Evolutionary conservation across 1,140 invertebrate species (phyloP).

Genomic region (Belonocnema kinseyi): DNA sequence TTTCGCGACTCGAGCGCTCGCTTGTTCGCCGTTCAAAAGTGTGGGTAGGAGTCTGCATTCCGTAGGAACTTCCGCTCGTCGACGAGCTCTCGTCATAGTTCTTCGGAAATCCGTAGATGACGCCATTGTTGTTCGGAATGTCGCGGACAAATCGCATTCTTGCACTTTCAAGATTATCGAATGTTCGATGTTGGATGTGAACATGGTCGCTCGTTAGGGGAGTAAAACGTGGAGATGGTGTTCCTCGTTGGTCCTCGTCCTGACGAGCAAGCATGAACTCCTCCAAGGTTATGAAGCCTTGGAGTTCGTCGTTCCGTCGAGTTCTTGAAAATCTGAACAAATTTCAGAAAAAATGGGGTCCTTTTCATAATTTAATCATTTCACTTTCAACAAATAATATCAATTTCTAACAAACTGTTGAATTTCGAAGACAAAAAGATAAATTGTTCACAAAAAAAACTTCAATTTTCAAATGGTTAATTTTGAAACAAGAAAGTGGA

Average conservation of each 20-base stretch:
- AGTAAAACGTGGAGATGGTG: constrained; percentile 46
- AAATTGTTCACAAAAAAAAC: no score
- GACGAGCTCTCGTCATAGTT: constrained; percentile 49
- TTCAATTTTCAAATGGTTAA: no score
- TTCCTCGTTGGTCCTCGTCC: constrained; percentile 79
- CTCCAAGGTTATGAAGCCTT: constrained; percentile 81
- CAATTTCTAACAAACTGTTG: no score
- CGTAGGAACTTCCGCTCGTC: neutral
- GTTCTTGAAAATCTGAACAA: constrained; percentile 33
- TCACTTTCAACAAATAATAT: no score
- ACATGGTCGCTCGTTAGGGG: constrained; percentile 63
- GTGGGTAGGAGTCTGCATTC: neutral
- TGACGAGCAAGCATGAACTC: constrained; percentile 85
- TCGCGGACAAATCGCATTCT: constrained; percentile 43
- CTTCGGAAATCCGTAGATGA: constrained; percentile 54
- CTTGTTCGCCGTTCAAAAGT: neutral
- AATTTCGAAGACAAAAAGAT: no score
- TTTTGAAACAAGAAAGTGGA: no score
- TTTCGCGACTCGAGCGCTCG: neutral
- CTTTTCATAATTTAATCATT: no score
- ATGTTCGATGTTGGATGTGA: constrained; percentile 56
- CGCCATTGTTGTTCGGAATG: constrained; percentile 48
- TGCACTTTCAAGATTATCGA: constrained; percentile 46
- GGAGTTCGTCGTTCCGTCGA: constrained; percentile 67
- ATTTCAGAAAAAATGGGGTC: no score